A percentile compares a stretch with the other conserved stretches of the same genome.
Evolutionary conservation across 2,113 vertebrate genomes (phyloP).

Genomic region (Poeciliopsis turrubarensis): DNA sequence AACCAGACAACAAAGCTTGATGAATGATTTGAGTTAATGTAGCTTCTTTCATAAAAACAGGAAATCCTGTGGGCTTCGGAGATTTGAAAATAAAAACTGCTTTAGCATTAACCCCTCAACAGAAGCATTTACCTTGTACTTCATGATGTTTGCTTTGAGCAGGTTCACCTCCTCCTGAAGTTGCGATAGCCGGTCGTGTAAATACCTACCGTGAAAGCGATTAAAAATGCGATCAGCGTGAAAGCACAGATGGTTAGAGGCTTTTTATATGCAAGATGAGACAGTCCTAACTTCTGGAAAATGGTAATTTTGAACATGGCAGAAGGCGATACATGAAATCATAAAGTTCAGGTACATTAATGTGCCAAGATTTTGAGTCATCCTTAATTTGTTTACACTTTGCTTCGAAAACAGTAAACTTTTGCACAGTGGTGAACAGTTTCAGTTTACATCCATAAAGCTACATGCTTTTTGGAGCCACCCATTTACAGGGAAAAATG

Average conservation of each 20-base stretch:
- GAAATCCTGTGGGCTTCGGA: accelerated
- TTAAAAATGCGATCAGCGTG: background rate
- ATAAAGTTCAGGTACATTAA: background rate
- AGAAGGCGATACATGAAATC: background rate
- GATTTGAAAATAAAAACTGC: no score
- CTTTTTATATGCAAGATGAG: background rate
- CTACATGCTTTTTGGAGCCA: background rate
- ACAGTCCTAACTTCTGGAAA: background rate
- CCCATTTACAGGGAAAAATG: no score
- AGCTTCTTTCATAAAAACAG: background rate
- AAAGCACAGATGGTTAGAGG: background rate
- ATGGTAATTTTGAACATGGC: background rate
- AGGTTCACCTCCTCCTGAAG: conserved; percentile 94
- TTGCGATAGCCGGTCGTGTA: conserved; percentile 94
- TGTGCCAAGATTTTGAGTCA: background rate
- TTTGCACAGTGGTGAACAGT: background rate
- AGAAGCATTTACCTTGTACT: conserved; percentile 87
- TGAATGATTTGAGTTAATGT: background rate
- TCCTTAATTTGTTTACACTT: background rate
- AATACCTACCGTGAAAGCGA: conserved; percentile 76
- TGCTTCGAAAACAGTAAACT: background rate
- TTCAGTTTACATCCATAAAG: background rate
- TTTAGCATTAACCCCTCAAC: background rate
- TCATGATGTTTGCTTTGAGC: conserved; percentile 92
- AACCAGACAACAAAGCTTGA: background rate